phyloP scores from a whole-genome alignment of 1,140 invertebrate species.

The Goniozus legneri region DNA sequence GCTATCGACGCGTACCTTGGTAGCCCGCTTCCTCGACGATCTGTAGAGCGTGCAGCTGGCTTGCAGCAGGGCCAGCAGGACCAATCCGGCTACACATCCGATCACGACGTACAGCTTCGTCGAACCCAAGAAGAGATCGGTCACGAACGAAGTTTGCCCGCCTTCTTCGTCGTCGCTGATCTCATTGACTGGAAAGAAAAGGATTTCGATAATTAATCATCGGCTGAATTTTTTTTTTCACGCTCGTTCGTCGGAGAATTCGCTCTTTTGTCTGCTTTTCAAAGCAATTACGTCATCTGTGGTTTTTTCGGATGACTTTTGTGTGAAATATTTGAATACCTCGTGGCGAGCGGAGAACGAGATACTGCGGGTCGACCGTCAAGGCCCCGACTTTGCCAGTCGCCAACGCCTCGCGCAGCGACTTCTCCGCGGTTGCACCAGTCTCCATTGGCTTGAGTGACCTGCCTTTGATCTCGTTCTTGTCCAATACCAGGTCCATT shows the following conservation, averaged over 20 bases:
- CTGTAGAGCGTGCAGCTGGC: conserved; percentile 79
- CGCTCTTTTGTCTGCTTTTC: no score
- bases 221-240: no score
- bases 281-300: no score
- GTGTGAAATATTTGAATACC: conserved; percentile 37
- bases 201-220: no score
- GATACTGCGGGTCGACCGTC: conserved; percentile 72
- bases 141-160: conserved; percentile 28
- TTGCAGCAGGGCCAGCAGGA: conserved; percentile 77
- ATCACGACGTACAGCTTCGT: conserved; percentile 79
- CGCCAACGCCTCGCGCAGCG: conserved; percentile 66
- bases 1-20: conserved; percentile 62
- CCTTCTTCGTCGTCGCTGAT: conserved; percentile 36
- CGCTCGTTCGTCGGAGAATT: no score
- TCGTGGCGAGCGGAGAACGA: conserved; percentile 63
- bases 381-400: conserved; percentile 72
- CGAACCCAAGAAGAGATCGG: conserved; percentile 38
- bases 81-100: conserved; percentile 74
- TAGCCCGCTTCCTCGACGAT: conserved; percentile 59
- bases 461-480: conserved; percentile 61
- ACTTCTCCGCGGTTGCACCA: conserved; percentile 48
- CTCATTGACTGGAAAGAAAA: conserved; percentile 37
- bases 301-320: no score
- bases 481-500: conserved; percentile 66
- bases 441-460: conserved; percentile 51